Evolutionary conservation across 64 coral and sea anemone genomes (phyloP), one percentile per base, ranked within the genome.

Genomic region (Anthopleura sola): DNA sequence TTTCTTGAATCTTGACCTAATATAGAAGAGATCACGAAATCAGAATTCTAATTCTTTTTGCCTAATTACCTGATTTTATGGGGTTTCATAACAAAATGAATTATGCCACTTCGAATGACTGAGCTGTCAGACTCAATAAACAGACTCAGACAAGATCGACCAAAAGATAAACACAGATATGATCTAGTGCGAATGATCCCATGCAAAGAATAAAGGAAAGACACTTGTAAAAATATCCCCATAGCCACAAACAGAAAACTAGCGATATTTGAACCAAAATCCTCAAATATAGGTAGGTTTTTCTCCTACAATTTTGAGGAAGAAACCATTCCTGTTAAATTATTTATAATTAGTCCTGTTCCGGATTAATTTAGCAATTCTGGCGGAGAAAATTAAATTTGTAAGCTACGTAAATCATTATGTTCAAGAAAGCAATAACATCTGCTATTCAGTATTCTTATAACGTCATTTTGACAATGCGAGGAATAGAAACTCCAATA

Each of bases 191-290:
- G 29, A 71, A 71, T 32, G 29, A 32, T 34, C 66, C 29, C 26
- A 71, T 71, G 26, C 66, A 34, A 71, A 71, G 66, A 71, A 71
- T 71, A 71, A 34, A 71, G 12, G 26, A 71, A 71, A 71, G 66
- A 34, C 64, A 69, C 58, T 62, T 26, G 58, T 62, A 26, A 62
- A 62, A 62, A 62, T 62, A 62, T 62, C 24, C 58, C 58, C 58
- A n/a, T 24, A 26, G 24, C 50, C 50, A 62, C 24, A 8, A n/a
- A n/a, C 1, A 24, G 21, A 44, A 44, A 44, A 44, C 0, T 8
- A 44, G 40, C 40, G 1, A 44, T 44, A 16, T 21, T 12, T 10
- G n/a, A n/a, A 62, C n/a, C 5, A 62, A 24, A 62, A 62, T 8
- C 21, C 58, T 11, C 21, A 8, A 26, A 7, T 1, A 62, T 15